Evolutionary conservation across 2,888 invertebrate genomes (phyloP).

Genomic region (Agrochola lychnidis): DNA sequence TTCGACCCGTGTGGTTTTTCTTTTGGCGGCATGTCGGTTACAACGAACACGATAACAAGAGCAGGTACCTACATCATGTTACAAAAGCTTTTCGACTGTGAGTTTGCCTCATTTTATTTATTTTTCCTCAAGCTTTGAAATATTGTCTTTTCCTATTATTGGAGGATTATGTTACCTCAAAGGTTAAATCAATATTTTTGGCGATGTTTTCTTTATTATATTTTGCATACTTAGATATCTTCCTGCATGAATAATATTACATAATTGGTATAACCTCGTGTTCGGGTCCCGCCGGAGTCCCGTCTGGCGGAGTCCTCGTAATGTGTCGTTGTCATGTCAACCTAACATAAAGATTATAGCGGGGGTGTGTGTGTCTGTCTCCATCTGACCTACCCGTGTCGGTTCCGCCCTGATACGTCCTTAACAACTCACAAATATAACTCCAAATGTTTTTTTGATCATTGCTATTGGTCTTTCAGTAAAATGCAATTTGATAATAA

Average conservation of each 20-base stretch:
- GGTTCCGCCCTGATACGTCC: slow-evolving; percentile 52
- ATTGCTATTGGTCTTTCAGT: background rate
- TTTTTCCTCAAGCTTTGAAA: slow-evolving; percentile 22
- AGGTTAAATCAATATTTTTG: slow-evolving; percentile 11
- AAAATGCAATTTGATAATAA: background rate
- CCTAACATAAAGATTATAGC: slow-evolving; percentile 54
- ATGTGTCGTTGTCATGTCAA: slow-evolving; percentile 55
- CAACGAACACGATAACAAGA: slow-evolving; percentile 6
- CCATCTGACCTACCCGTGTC: slow-evolving; percentile 51
- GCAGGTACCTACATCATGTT: background rate
- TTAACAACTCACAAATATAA: slow-evolving; percentile 16
- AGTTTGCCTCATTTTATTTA: slow-evolving; percentile 12
- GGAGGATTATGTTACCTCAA: slow-evolving; percentile 14
- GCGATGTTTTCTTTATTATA: slow-evolving; percentile 3
- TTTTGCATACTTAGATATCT: slow-evolving; percentile 7
- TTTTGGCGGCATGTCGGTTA: background rate
- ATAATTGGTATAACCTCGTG: slow-evolving; percentile 29
- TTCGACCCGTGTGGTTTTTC: slow-evolving; percentile 11
- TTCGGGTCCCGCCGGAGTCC: slow-evolving; percentile 36
- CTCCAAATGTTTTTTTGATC: background rate
- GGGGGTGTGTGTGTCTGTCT: slow-evolving; percentile 57
- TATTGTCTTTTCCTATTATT: slow-evolving; percentile 10
- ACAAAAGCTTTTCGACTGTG: slow-evolving; percentile 16
- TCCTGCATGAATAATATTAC: slow-evolving; percentile 26
- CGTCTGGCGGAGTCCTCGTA: slow-evolving; percentile 44